These are phyloP conservation scores for Helicoverpa armigera DNA, from an alignment of 1,140 invertebrate species.

Conservation along the genomic window DNA sequence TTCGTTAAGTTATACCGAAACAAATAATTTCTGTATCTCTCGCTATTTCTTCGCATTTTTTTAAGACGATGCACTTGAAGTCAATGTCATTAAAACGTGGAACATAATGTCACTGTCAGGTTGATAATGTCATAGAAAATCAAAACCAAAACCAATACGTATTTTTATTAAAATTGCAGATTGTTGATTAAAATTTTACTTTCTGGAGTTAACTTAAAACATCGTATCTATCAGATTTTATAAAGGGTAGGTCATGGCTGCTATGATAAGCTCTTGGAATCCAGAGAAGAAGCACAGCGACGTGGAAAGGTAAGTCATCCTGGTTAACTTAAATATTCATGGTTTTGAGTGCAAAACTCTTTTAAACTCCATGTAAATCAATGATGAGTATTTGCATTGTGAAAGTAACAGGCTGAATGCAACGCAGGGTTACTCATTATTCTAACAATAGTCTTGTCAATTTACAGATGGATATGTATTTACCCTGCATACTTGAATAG, in stretches of 20 bases:
- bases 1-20: too few relatives aligned
- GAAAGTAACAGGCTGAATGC: too few relatives aligned
- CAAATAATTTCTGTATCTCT: too few relatives aligned
- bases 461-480: slow-evolving; percentile 96
- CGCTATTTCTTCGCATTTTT: neutral
- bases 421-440: neutral
- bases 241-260: slow-evolving; percentile 69
- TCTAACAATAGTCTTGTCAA: neutral
- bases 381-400: too few relatives aligned
- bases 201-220: too few relatives aligned
- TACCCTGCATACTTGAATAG: slow-evolving; percentile 99
- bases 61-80: neutral
- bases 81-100: slow-evolving; percentile 1
- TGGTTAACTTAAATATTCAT: neutral
- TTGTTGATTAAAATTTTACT: too few relatives aligned
- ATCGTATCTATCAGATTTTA: neutral
- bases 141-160: too few relatives aligned
- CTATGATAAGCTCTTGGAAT: slow-evolving; percentile 85
- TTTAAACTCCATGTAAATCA: too few relatives aligned
- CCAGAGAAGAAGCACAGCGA: slow-evolving; percentile 89
- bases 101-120: slow-evolving; percentile 16
- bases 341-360: neutral
- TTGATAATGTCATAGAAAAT: neutral
- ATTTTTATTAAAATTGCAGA: too few relatives aligned
- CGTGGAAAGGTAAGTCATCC: slow-evolving; percentile 51